Evolutionary conservation across 2,888 invertebrate species (phyloP).

Genomic region (Coenonympha arcania): DNA sequence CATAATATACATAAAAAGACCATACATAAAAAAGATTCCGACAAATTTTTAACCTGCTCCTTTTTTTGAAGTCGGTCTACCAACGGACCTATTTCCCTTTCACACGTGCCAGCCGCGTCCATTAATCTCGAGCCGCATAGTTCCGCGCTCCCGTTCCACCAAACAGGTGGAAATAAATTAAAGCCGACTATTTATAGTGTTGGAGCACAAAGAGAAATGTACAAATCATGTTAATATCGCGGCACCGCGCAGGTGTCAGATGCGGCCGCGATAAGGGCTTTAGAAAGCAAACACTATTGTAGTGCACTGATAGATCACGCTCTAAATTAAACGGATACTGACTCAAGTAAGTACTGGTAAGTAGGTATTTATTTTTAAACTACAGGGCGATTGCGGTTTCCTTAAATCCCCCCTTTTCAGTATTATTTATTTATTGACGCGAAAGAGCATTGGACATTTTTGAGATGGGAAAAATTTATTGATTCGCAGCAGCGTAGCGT

Average conservation of each 20-base stretch:
- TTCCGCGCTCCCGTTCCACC: constrained; percentile 55
- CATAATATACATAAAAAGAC: too few species aligned
- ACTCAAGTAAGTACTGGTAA: constrained; percentile 18
- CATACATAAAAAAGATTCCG: too few species aligned
- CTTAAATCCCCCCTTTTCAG: too few species aligned
- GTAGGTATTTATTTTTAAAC: too few species aligned
- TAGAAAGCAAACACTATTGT: constrained; percentile 35
- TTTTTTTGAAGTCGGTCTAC: too few species aligned
- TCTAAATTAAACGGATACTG: constrained; percentile 26
- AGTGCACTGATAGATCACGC: constrained; percentile 27
- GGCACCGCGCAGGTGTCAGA: constrained; percentile 36
- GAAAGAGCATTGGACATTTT: too few species aligned
- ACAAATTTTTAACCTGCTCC: too few species aligned
- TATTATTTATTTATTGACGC: too few species aligned
- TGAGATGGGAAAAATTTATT: too few species aligned
- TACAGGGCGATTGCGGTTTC: too few species aligned
- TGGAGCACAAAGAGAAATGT: constrained; percentile 48
- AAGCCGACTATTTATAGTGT: constrained; percentile 47
- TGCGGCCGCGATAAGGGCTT: constrained; percentile 30
- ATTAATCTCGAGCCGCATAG: constrained; percentile 57
- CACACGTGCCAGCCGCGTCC: constrained; percentile 21
- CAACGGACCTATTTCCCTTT: too few species aligned
- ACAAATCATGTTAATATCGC: constrained; percentile 42
- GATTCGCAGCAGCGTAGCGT: too few species aligned
- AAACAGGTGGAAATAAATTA: constrained; percentile 50